Percentiles rank a stretch among this genome's conserved stretches.
Evolutionary conservation across 1,140 invertebrate genomes (phyloP).

Genomic region (Trichomalopsis sarcophagae): DNA sequence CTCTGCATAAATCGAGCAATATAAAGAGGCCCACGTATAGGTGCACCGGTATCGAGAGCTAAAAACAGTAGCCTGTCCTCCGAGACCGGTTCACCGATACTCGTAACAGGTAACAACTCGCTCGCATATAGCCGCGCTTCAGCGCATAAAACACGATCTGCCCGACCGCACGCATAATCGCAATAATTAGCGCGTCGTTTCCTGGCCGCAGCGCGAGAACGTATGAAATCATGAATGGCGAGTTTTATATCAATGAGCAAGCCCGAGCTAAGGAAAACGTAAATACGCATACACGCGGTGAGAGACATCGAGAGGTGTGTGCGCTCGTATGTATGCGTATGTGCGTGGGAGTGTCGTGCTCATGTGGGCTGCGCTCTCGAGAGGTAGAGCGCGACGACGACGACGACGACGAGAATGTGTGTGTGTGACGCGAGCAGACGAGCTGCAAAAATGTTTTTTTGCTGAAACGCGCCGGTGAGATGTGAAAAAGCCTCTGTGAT

Average conservation of each 20-base stretch:
- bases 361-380: background rate
- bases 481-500: no score
- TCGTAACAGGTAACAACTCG: background rate
- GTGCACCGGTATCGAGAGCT: background rate
- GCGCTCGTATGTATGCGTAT: background rate
- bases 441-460: no score
- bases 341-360: background rate
- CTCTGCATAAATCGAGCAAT: background rate
- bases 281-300: background rate
- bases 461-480: no score
- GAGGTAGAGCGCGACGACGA: conserved; percentile 21
- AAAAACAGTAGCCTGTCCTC: background rate
- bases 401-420: no score
- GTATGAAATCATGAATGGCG: conserved; percentile 35
- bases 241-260: conserved; percentile 25
- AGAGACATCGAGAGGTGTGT: background rate
- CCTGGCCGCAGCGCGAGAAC: background rate
- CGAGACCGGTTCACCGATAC: background rate
- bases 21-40: background rate
- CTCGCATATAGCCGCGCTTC: background rate
- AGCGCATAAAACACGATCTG: background rate
- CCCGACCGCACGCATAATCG: background rate
- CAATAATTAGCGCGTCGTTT: conserved; percentile 21
- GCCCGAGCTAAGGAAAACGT: background rate
- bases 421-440: no score